Conservation (phyloP, 2,797 vertebrate genomes). For the Antennarius maculatus region DNA sequence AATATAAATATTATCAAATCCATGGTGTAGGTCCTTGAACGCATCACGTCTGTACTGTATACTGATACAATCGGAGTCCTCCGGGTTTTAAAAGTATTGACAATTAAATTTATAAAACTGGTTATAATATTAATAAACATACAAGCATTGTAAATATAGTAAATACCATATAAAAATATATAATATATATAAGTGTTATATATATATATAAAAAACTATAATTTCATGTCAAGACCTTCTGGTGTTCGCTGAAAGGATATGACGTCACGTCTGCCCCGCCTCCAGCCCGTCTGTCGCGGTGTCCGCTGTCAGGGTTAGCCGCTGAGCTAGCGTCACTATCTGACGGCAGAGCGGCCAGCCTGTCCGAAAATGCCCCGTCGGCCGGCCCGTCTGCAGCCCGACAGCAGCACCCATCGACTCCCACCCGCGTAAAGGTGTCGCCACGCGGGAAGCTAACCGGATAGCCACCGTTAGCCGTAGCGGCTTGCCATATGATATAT, state of each 20-base stretch:
- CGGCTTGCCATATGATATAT: constrained; percentile 53
- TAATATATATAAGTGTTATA: no score
- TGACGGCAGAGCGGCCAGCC: neutral
- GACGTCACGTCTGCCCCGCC: constrained; percentile 33
- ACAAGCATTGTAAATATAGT: neutral
- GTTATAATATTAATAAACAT: neutral
- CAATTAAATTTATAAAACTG: no score
- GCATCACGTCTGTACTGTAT: neutral
- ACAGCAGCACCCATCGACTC: constrained; percentile 11
- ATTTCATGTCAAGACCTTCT: no score
- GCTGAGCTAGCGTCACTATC: neutral
- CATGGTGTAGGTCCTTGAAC: neutral
- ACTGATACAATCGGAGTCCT: neutral
- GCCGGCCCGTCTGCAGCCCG: constrained; percentile 29
- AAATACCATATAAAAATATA: neutral
- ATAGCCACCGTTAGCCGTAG: constrained; percentile 35
- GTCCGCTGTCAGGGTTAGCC: constrained; percentile 1
- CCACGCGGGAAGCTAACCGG: constrained; percentile 63
- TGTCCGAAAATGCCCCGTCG: constrained; percentile 36
- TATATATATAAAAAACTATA: no score
- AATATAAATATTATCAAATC: neutral
- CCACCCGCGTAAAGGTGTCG: constrained; percentile 31
- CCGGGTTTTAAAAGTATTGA: neutral
- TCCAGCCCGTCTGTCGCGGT: constrained; percentile 22
- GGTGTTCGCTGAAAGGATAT: constrained; percentile 38